Evolutionary conservation across 2,888 invertebrate species (phyloP).

Genomic region (Boloria selene): DNA sequence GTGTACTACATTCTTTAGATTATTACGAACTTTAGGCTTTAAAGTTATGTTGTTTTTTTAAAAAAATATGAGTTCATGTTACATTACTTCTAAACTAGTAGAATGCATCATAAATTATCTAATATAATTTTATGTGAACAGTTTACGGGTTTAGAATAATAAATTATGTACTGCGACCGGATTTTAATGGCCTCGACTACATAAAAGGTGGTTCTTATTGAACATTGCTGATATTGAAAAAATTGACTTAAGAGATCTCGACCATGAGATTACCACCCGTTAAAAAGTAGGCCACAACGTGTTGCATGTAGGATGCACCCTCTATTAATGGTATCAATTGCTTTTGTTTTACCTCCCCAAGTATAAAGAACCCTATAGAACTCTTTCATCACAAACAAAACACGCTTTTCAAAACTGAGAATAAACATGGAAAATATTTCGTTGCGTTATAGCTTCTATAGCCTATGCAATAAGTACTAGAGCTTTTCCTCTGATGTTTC

Average conservation of each 20-base stretch:
- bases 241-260: slow-evolving; percentile 21
- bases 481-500: slow-evolving; percentile 16
- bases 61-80: background rate
- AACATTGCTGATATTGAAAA: slow-evolving; percentile 23
- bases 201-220: slow-evolving; percentile 1
- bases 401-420: slow-evolving; percentile 35
- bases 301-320: slow-evolving; percentile 55
- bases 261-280: slow-evolving; percentile 21
- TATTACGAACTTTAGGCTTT: slow-evolving; percentile 18
- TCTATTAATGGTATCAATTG: slow-evolving; percentile 61
- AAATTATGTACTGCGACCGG: background rate
- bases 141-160: background rate
- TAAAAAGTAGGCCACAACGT: slow-evolving; percentile 60
- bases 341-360: slow-evolving; percentile 54
- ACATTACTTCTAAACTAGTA: background rate
- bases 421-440: slow-evolving; percentile 29
- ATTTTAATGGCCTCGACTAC: background rate
- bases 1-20: slow-evolving; percentile 25
- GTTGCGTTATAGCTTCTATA: slow-evolving; percentile 20
- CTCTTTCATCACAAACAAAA: slow-evolving; percentile 39
- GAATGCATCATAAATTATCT: background rate
- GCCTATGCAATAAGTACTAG: slow-evolving; percentile 2
- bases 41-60: background rate
- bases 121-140: background rate
- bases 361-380: slow-evolving; percentile 48